phyloP scores from a whole-genome alignment of 2,797 vertebrate species.

The Chelon auratus region DNA sequence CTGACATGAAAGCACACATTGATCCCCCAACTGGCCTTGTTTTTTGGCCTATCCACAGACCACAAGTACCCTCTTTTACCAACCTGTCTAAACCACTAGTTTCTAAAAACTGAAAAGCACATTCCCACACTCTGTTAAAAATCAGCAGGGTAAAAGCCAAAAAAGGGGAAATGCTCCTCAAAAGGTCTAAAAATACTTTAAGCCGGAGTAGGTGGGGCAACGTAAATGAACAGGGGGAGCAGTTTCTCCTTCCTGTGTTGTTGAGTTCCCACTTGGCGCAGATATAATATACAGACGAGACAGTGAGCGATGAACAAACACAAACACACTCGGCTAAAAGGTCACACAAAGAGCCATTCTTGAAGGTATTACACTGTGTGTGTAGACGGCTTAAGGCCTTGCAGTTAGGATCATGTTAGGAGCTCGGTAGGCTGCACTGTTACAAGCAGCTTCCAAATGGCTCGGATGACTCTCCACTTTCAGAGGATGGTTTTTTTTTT shows the following conservation, averaged over 20 bases:
- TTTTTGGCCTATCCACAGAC: constrained; percentile 28
- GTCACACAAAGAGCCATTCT: not conserved
- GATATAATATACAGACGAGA: constrained; percentile 56
- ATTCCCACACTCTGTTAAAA: constrained; percentile 25
- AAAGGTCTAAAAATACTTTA: constrained; percentile 42
- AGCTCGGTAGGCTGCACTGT: not conserved
- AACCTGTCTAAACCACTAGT: constrained; percentile 10
- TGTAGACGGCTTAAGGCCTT: not conserved
- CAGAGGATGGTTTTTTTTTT: not conserved
- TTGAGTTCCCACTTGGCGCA: constrained; percentile 53
- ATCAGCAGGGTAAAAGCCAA: constrained; percentile 37
- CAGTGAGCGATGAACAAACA: constrained; percentile 26
- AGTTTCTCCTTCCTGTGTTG: constrained; percentile 22
- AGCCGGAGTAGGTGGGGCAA: not conserved
- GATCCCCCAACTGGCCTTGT: constrained; percentile 2
- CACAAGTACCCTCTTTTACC: constrained; percentile 24
- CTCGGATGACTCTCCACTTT: constrained; percentile 12
- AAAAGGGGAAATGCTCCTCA: constrained; percentile 34
- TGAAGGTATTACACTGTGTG: no score
- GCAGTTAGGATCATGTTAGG: not conserved
- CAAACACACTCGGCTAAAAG: constrained; percentile 39
- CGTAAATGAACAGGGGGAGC: not conserved
- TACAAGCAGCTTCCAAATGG: constrained; percentile 13
- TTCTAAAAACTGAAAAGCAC: constrained; percentile 18
- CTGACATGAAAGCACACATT: constrained; percentile 31